These are phyloP conservation scores for Drosophila ogumai DNA, from an alignment of 1,140 invertebrate genomes.

Conservation along the genomic window DNA sequence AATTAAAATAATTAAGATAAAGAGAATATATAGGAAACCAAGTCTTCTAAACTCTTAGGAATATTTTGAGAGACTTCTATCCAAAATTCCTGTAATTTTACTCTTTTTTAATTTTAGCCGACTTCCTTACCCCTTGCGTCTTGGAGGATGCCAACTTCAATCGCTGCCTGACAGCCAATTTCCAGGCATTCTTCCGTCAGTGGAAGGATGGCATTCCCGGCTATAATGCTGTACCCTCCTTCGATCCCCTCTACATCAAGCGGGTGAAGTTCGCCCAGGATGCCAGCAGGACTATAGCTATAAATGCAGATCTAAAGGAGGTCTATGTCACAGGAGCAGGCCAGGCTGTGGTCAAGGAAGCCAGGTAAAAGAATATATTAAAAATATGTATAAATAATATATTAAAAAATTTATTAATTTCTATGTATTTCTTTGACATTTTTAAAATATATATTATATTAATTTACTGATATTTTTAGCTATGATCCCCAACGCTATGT, in stretches of 20 bases:
- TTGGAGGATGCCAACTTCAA: conserved; percentile 47
- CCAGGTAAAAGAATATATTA: conserved; percentile 24
- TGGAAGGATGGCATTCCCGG: conserved; percentile 74
- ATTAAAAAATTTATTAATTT: background rate
- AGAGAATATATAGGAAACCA: too few relatives aligned
- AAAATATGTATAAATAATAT: background rate
- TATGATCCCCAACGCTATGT: conserved; percentile 44
- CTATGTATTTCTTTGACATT: background rate
- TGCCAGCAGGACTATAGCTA: conserved; percentile 34
- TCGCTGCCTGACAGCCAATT: conserved; percentile 53
- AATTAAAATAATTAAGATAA: background rate
- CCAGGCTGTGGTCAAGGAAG: conserved; percentile 36
- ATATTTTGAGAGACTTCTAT: background rate
- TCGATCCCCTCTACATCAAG: conserved; percentile 61
- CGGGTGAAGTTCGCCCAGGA: conserved; percentile 60
- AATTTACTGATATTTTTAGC: conserved; percentile 14
- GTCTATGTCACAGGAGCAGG: conserved; percentile 54
- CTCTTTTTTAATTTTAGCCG: conserved; percentile 38
- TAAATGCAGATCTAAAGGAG: conserved; percentile 63
- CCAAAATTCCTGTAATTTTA: background rate
- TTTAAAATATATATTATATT: background rate
- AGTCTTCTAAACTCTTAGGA: too few relatives aligned
- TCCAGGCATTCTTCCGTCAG: conserved; percentile 54
- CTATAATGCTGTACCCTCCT: conserved; percentile 45
- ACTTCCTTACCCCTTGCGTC: conserved; percentile 56